Base-by-base conservation (phyloP, 2,888 invertebrate genomes). In the Lacanobia oleracea region DNA sequence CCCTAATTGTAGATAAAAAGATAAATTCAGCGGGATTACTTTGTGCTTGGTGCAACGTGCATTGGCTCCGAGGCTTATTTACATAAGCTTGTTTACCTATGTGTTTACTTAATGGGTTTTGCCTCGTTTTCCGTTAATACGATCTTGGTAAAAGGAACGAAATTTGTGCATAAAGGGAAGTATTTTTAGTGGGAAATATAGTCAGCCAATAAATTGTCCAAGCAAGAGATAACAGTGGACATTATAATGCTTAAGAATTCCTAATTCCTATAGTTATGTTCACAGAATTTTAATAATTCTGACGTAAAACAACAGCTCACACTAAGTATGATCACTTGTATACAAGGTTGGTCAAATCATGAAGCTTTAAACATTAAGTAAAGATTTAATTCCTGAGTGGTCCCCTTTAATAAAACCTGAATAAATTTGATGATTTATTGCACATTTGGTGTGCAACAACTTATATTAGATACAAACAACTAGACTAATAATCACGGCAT, bases 1-100 rank as follows among this genome's bases (percentile, higher is more conserved):
- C 95, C 95, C 95, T 94, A 95, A 96, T 96, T 96, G 94, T 90
- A 95, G 95, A 95, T 96, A 95, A 95, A 96, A 95, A 95, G 96
- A 96, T 95, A 96, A 95, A 92, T 94, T 92, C 92, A 89, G 89
- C 88, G 87, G 87, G 84, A 77, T 80, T 89, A 86, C 86, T 88
- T 88, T 86, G 86, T 88, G 86, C 87, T 81, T 73, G 76, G 86
- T 85, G 88, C 90, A 92, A 91, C 89, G 90, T 90, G 88, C 81
- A 77, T 71, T 84, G 80, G 66, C 74, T 66, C 83, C 85, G 69
- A 63, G 43, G 62, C 60, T 48, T 69, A 83, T 84, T 85, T 82
- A 75, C 83, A 85, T 83, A 83, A 86, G 85, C 84, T 81, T 69
- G 72, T 86, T 83, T 83, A 81, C 64, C 75, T 68, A 72, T 53